Base-by-base conservation (phyloP, 2,797 vertebrate genomes). In the Staurois parvus region DNA sequence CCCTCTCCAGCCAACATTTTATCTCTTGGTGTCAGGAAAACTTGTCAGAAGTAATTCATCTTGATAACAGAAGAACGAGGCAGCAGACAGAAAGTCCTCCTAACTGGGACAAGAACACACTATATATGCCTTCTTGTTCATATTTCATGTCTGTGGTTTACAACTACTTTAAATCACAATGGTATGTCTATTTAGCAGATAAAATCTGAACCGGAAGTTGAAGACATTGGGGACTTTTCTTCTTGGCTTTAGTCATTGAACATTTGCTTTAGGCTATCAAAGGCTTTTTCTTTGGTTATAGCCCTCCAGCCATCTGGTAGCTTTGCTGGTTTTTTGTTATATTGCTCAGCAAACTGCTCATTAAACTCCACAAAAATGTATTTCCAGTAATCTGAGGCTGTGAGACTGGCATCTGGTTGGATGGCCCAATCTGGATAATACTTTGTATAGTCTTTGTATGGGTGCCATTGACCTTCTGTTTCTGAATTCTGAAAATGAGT, bases 311-410 rank as follows among this genome's bases (percentile, higher is more conserved):
- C 83, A 0, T 24, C 0, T 62, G 93, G 94, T 26, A 95, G 85
- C 1, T 92, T 76, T 59, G 91, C 93, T 86, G 90, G 89, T 0
- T n/a, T 0, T 62, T 87, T 87, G 0, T 24, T 0, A 26, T 92
- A 94, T 19, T 0, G 0, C 48, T 75, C 5, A 0, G 93, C 92
- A 92, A 95, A 93, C 0, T 88, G 0, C 0, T 40, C 0, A 37
- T 93, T 94, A 87, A 90, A 94, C 0, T 0, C 88, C 26, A 2
- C 15, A 87, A 95, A 76, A 0, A 94, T 89, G 87, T 93, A 94
- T 88, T 94, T 95, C 94, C 93, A 95, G 88, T 93, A 95, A 78
- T 94, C 90, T 37, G 94, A 92, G 26, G 91, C 91, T 13, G 91
- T 0, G 1, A 91, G 87, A 21, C 88, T 94, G 11, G 0, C 0